Evolutionary conservation across 2,113 vertebrate species (phyloP), one percentile per base, ranked within the genome.

Genomic region (Thermophis baileyi): DNA sequence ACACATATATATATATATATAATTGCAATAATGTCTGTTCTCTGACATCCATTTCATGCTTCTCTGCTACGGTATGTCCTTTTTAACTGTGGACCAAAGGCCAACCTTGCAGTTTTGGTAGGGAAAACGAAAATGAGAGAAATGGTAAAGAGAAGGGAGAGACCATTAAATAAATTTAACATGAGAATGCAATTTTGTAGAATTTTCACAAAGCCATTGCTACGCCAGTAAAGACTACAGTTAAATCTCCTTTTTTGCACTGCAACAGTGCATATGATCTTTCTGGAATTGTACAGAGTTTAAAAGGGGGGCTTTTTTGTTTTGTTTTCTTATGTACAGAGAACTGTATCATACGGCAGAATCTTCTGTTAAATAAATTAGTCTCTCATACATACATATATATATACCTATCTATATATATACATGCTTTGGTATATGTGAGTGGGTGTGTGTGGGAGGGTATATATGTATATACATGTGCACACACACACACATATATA

Each of bases 231-330:
- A 98, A 98, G 96, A 98, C 98, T 98, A 97, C 97, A 98, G 98
- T 98, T 97, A 96, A 97, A 97, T 96, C 95, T 97, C 97, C 97
- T 97, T 98, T 47, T 88, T 98, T 98, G 98, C 98, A 99, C 98
- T 99, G 98, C 98, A 99, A 97, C 98, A 99, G 98, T 99, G 98
- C 98, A 98, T 98, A 97, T 97, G 98, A 98, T 97, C 98, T 98
- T 98, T 98, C 98, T 98, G 98, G 98, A 98, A 98, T 98, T 99
- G 98, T 99, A 99, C 98, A 98, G 98, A 98, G 97, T 98, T 97
- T 94, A 96, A 96, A 97, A 27, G 92, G 24, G 53, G 0, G 20
- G 22, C 6, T 22, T 69, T 30, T 92, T 47, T 51, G 2, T 16
- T 16, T 53, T 74, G n/a, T 98, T 98, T 98, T 98, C 98, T 98